Evolutionary conservation across 2,113 vertebrate genomes (phyloP).

Genomic region (Etheostoma cragini): DNA sequence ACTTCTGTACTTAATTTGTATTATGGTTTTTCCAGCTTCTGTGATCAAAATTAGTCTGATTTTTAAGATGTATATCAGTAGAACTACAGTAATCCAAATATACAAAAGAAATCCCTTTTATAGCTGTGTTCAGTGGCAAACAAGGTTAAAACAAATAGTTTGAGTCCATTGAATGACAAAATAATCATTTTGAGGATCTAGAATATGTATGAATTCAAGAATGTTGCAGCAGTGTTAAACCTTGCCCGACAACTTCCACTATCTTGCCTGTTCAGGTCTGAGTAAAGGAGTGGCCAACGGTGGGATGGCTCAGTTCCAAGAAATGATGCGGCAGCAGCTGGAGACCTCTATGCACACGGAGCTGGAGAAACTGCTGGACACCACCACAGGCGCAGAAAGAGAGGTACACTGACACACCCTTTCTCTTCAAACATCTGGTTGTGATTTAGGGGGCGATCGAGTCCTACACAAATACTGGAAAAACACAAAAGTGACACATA

Average conservation of each 20-base stretch:
- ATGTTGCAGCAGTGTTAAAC: not conserved
- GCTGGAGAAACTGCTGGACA: slow-evolving; percentile 91
- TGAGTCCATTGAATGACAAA: not conserved
- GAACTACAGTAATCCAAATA: not conserved
- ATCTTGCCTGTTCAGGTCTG: slow-evolving; percentile 82
- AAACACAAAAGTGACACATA: slow-evolving; percentile 72
- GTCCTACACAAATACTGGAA: slow-evolving; percentile 42
- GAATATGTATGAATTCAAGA: not conserved
- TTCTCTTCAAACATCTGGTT: slow-evolving; percentile 61
- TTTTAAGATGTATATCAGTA: no score
- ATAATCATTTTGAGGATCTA: not conserved
- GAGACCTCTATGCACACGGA: slow-evolving; percentile 93
- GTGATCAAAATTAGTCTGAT: not conserved
- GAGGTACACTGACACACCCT: slow-evolving; percentile 81
- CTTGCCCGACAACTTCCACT: not conserved
- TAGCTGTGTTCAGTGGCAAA: not conserved
- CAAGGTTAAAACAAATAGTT: not conserved
- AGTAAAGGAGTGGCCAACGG: slow-evolving; percentile 86
- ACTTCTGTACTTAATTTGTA: no score
- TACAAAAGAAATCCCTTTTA: not conserved
- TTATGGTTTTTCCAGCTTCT: not conserved
- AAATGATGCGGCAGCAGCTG: slow-evolving; percentile 95
- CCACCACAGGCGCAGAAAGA: slow-evolving; percentile 84
- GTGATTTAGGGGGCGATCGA: slow-evolving; percentile 57
- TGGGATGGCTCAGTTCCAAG: slow-evolving; percentile 93